These are phyloP conservation scores for Zaprionus gabonicus DNA, from an alignment of 1,140 invertebrate species.

Conservation along the genomic window DNA sequence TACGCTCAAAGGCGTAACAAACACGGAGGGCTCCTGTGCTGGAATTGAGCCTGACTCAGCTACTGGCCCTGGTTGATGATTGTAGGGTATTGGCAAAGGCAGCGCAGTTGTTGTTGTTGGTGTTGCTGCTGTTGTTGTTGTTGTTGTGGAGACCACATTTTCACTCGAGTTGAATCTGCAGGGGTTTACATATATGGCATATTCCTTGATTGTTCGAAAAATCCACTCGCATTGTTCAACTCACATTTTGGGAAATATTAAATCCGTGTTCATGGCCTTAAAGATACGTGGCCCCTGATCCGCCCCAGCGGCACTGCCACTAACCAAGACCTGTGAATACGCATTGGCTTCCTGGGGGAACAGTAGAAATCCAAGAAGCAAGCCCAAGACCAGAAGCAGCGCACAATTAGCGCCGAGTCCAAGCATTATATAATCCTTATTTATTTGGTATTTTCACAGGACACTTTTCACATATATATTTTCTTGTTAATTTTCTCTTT, in stretches of 20 bases:
- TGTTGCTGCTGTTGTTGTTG: slow-evolving; percentile 25
- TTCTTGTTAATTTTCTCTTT: slow-evolving; percentile 1
- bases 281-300: slow-evolving; percentile 74
- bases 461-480: slow-evolving; percentile 27
- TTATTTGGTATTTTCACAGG: slow-evolving; percentile 20
- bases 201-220: not conserved
- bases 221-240: slow-evolving; percentile 20
- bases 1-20: slow-evolving; percentile 55
- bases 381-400: slow-evolving; percentile 37
- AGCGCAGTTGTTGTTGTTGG: slow-evolving; percentile 24
- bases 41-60: not conserved
- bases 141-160: slow-evolving; percentile 66
- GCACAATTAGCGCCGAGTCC: slow-evolving; percentile 39
- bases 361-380: slow-evolving; percentile 28
- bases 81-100: slow-evolving; percentile 61
- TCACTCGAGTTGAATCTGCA: slow-evolving; percentile 77
- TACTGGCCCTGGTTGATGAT: slow-evolving; percentile 48
- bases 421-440: slow-evolving; percentile 38
- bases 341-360: slow-evolving; percentile 27
- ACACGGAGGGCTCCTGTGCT: slow-evolving; percentile 36
- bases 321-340: slow-evolving; percentile 68
- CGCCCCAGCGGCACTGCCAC: slow-evolving; percentile 26
- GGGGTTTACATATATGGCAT: not conserved
- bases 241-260: slow-evolving; percentile 80
- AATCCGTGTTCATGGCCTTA: slow-evolving; percentile 79